Evolutionary conservation across 2,797 vertebrate genomes (phyloP).

Genomic region (Enteromius unitaeniatus): DNA sequence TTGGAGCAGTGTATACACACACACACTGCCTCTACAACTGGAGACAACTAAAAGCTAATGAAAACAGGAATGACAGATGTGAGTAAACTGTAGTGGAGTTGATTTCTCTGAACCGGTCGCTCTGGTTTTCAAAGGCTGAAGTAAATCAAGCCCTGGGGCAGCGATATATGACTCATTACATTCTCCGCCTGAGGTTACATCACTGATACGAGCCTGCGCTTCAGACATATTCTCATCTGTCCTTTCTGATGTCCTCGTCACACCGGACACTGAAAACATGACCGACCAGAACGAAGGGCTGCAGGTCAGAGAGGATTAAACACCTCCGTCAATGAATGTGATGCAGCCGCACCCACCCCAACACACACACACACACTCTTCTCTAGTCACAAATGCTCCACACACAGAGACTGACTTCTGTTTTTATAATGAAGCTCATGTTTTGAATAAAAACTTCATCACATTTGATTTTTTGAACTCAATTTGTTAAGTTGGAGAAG

Average conservation of each 20-base stretch:
- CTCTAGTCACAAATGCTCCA: too few species aligned
- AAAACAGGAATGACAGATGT: neutral
- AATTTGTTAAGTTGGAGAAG: neutral
- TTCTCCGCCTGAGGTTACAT: constrained; percentile 5
- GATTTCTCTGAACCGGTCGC: neutral
- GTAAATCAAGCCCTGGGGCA: neutral
- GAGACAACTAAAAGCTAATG: neutral
- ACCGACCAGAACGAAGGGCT: neutral
- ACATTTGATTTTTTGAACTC: neutral
- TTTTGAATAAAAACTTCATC: neutral
- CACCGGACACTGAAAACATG: neutral
- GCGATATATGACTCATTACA: neutral
- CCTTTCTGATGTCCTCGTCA: neutral
- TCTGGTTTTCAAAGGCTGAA: neutral
- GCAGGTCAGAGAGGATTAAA: neutral
- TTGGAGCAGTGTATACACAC: too few species aligned
- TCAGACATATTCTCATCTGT: constrained; percentile 7
- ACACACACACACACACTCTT: too few species aligned
- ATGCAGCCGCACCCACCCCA: too few species aligned
- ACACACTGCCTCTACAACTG: too few species aligned
- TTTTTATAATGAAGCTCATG: neutral
- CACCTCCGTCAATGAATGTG: too few species aligned
- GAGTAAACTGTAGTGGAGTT: neutral
- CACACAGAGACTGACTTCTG: too few species aligned
- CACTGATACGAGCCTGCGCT: neutral